These are phyloP conservation scores for Falco berigora DNA, from an alignment of 2,797 vertebrate species.

Conservation along the genomic window DNA sequence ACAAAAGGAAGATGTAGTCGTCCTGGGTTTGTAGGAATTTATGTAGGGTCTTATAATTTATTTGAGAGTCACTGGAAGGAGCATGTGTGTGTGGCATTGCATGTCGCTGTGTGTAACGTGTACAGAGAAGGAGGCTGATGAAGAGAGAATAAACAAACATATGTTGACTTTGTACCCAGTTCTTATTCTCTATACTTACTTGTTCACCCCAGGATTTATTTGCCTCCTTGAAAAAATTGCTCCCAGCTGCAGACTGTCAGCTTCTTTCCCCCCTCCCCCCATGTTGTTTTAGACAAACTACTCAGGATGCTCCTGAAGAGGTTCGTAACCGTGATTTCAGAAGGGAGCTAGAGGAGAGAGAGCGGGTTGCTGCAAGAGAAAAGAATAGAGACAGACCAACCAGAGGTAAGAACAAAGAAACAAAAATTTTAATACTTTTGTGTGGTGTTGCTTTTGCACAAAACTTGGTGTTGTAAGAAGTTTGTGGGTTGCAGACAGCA, in stretches of 20 bases:
- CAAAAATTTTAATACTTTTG: background rate
- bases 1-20: background rate
- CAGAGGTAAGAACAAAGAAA: constrained; percentile 76
- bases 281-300: constrained; percentile 80
- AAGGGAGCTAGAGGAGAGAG: constrained; percentile 93
- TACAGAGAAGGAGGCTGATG: background rate
- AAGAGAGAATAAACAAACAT: background rate
- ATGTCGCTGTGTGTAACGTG: rapidly evolving
- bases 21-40: background rate
- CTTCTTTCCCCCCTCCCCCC: rapidly evolving
- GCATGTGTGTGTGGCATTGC: rapidly evolving
- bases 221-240: background rate
- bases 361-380: constrained; percentile 85
- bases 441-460: background rate
- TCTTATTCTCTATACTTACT: background rate
- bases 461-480: background rate
- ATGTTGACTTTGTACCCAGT: rapidly evolving
- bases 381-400: constrained; percentile 92
- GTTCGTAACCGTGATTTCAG: constrained; percentile 95
- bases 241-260: background rate
- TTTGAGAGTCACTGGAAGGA: background rate
- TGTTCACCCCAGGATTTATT: background rate
- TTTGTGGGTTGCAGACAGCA: background rate
- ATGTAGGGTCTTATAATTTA: background rate
- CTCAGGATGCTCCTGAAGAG: constrained; percentile 96